Base-by-base conservation (phyloP, 2,888 invertebrate species). In the Pherbina coryleti region DNA sequence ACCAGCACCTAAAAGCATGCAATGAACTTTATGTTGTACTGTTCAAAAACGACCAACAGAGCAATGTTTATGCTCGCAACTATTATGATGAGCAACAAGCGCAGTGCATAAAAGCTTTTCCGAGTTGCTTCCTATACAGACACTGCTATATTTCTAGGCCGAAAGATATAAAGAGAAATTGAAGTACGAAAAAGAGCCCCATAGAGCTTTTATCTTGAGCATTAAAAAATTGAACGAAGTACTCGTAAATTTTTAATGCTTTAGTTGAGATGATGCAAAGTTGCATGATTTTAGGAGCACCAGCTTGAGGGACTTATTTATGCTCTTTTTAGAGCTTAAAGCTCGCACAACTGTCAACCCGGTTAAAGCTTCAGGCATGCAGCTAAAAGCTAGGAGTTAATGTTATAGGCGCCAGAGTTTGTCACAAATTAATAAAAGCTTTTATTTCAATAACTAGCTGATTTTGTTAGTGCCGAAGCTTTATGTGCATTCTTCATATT, bases 1-100 rank as follows among this genome's bases (percentile, higher is more conserved):
- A 75, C 44, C 78, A 77, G 80, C 82, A 79, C 84, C 82, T 82
- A 81, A 82, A 83, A 82, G 81, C 81, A 82, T 85, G 83, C 86
- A 85, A 62, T 64, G 34, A 37, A 53, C 14, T 51, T 51, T 25
- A 69, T 69, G 51, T 34, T 69, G 51, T 8, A 17, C 28, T 69
- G 64, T 37, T n/a, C 17, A 11, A 34, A 34, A 31, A 31, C 28
- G 17, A 17, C 17, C 7, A 17, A n/a, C 28, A n/a, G n/a, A 34
- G 5, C 9, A n/a, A 17, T 66, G 34, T 66, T 66, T 34, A 19
- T 17, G 51, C 1, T 60, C 1, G 3, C 9, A 9, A 5, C 11
- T 60, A 28, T 28, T 9, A 60, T 11, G 14, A 28, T 25, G 51
- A 22, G 69, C 69, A 51, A 69, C 67, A 69, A 51, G 49, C 69